Base-by-base conservation (phyloP, 2,888 invertebrate genomes). In the Troglohyphantes excavatus region DNA sequence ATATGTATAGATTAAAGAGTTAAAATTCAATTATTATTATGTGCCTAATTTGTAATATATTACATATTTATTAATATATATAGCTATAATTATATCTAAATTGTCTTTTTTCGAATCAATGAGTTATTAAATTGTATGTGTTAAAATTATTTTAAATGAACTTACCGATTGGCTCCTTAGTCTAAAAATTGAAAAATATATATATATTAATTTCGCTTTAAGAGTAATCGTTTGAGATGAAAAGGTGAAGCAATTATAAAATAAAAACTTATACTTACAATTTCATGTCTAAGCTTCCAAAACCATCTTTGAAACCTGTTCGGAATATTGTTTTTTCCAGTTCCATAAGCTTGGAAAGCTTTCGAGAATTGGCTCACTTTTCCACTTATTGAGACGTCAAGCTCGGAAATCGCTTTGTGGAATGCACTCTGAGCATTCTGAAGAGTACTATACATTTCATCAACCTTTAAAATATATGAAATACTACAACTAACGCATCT, bases 281-380 rank as follows among this genome's bases (percentile, higher is more conserved):
- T 73, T 53, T 79, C 43, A 7, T 88, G 82, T n/a, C 67, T 63
- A 7, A 91, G 68, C n/a, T 67, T 91, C 90, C 90, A 88, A 43
- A 91, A 84, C 79, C 78, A 81, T 75, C 90, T 65, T 21, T 91
- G 88, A 29, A 67, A 91, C 17, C 84, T 73, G n/a, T 91, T 89
- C 0, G 90, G 90, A 17, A 29, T 29, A 33, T 91, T 91, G 29
- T 91, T 67, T 46, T 79, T 84, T 11, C 88, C 88, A 7, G 26
- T 75, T 27, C 90, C 90, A 72, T 91, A 91, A 2, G 84, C 63
- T 43, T 83, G 29, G 13, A 91, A 89, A 0, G 90, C 90, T 63
- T 88, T 43, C 5, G 61, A 19, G 33, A 91, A 89, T 21, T 91
- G 90, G 9, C 72, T 33, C 1, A 75, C 61, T 33, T 72, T 81